Evolutionary conservation across 2,113 vertebrate genomes (phyloP).

Genomic region (Prionailurus viverrinus): DNA sequence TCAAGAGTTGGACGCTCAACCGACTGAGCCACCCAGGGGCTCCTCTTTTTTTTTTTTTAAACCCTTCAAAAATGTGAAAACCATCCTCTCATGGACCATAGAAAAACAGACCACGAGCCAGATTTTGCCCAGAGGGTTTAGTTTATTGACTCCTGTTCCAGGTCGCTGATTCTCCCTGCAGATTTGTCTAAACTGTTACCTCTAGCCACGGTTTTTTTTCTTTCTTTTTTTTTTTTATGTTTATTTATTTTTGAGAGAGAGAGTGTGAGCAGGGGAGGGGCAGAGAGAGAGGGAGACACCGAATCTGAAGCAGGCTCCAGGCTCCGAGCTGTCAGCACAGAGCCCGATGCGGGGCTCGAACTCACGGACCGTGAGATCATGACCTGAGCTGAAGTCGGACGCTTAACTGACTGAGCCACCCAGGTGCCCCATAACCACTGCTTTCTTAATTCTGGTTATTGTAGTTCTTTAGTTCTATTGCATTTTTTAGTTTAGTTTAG

Average conservation of each 20-base stretch:
- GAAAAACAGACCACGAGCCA: neutral
- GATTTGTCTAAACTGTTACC: neutral
- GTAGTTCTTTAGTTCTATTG: neutral
- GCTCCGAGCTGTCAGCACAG: too few relatives aligned
- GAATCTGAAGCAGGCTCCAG: too few relatives aligned
- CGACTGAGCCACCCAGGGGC: too few relatives aligned
- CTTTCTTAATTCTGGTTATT: conserved; percentile 35
- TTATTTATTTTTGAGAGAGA: too few relatives aligned
- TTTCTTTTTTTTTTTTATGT: too few relatives aligned
- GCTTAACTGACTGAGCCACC: too few relatives aligned
- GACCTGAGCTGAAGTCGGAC: too few relatives aligned
- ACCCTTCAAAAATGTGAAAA: conserved; percentile 22
- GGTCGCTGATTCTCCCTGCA: neutral
- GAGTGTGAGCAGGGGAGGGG: too few relatives aligned
- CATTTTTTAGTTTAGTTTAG: conserved; percentile 5
- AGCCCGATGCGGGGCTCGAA: too few relatives aligned
- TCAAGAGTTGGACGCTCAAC: too few relatives aligned
- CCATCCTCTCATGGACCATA: neutral
- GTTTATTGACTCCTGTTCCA: neutral
- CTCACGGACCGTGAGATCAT: too few relatives aligned
- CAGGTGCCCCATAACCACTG: neutral
- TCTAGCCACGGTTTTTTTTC: neutral
- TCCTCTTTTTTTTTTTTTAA: neutral
- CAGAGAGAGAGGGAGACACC: too few relatives aligned
- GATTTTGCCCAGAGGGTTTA: neutral